These are phyloP conservation scores for Oncorhynchus kisutch DNA, from an alignment of 2,113 vertebrate species.

Conservation along the genomic window DNA sequence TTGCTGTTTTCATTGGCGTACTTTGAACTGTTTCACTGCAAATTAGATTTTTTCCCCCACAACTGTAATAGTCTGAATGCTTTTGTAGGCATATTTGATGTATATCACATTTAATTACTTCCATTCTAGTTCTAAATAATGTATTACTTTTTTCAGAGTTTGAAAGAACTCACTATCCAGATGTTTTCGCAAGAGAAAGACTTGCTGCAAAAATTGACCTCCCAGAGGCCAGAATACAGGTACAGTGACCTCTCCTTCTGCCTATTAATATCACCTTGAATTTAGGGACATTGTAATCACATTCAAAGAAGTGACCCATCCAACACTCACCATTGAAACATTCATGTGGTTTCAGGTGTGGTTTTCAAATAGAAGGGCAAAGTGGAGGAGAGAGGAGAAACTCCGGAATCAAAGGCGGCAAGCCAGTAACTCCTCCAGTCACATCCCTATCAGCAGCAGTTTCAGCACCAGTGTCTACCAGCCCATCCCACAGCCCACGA, in stretches of 20 bases:
- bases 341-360: constrained; percentile 81
- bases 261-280: background rate
- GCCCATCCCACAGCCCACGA: constrained; percentile 89
- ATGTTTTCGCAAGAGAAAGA: constrained; percentile 97
- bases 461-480: constrained; percentile 96
- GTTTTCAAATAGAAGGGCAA: constrained; percentile 98
- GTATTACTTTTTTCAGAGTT: constrained; percentile 81
- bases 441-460: constrained; percentile 98
- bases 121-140: constrained; percentile 19
- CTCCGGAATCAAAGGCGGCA: constrained; percentile 94
- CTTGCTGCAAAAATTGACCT: constrained; percentile 99
- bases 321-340: background rate
- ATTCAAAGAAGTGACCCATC: background rate
- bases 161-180: constrained; percentile 98
- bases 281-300: background rate
- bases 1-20: background rate
- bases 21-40: background rate
- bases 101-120: background rate
- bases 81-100: background rate
- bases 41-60: background rate
- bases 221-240: constrained; percentile 99
- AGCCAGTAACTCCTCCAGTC: constrained; percentile 90
- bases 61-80: background rate
- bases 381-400: constrained; percentile 98
- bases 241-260: constrained; percentile 44